These are phyloP conservation scores for Mamestra configurata DNA, from an alignment of 1,140 invertebrate species.

Conservation along the genomic window DNA sequence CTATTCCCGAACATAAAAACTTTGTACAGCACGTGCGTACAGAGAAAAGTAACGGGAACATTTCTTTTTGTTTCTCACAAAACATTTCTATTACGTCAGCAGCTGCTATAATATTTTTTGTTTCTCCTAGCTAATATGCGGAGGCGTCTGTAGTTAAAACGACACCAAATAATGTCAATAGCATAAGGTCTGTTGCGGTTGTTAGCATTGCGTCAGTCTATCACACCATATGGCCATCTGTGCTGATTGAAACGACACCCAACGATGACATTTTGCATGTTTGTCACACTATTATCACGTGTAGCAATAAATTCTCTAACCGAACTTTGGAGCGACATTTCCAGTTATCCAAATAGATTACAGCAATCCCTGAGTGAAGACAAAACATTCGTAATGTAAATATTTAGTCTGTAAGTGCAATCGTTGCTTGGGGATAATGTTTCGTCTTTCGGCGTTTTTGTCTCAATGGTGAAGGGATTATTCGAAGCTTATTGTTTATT, in stretches of 20 bases:
- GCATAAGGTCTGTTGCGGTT: constrained; percentile 54
- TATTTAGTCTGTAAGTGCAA: constrained; percentile 41
- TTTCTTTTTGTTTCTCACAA: constrained; percentile 6
- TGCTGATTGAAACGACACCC: constrained; percentile 38
- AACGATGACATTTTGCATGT: constrained; percentile 51
- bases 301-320: background rate
- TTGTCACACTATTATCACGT: constrained; percentile 14
- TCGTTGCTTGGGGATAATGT: constrained; percentile 13
- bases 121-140: constrained; percentile 10
- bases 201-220: constrained; percentile 56
- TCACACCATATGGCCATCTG: constrained; percentile 60
- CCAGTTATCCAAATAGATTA: constrained; percentile 44
- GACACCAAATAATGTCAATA: constrained; percentile 57
- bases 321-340: constrained; percentile 22
- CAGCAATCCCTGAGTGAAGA: constrained; percentile 21
- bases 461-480: constrained; percentile 18
- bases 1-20: background rate
- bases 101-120: constrained; percentile 16
- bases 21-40: background rate
- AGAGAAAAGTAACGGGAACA: constrained; percentile 6
- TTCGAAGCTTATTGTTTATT: constrained; percentile 31
- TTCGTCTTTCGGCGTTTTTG: constrained; percentile 12
- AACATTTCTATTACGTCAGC: constrained; percentile 22
- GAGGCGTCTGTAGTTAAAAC: constrained; percentile 50
- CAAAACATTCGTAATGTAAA: constrained; percentile 32